A percentile compares a stretch with the other conserved stretches of the same genome.
phyloP scores from a whole-genome alignment of 2,888 invertebrate species.

The Lamellibrachia columna region DNA sequence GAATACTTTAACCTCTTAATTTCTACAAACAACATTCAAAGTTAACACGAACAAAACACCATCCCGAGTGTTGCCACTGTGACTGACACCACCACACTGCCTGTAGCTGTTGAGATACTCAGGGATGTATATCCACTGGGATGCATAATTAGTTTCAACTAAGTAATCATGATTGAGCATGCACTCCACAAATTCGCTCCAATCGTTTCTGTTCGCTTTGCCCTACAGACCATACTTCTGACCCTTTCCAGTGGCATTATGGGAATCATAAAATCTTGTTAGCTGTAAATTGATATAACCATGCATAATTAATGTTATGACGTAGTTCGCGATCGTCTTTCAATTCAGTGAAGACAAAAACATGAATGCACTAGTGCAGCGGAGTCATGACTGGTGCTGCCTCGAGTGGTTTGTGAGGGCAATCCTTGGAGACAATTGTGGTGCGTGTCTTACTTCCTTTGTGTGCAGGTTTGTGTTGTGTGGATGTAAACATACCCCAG shows the following conservation, averaged over 20 bases:
- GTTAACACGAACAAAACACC: neutral
- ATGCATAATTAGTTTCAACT: neutral
- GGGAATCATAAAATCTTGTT: neutral
- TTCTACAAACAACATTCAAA: neutral
- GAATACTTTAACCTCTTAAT: neutral
- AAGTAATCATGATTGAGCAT: neutral
- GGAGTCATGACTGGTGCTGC: neutral
- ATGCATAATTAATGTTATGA: neutral
- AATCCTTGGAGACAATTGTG: neutral
- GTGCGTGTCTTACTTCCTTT: neutral
- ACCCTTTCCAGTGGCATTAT: neutral
- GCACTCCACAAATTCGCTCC: neutral
- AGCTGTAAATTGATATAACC: neutral
- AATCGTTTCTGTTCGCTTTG: neutral
- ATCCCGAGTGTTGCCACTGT: neutral
- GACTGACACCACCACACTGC: neutral
- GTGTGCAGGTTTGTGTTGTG: neutral
- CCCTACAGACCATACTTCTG: neutral
- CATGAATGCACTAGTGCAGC: neutral
- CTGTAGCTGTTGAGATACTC: neutral
- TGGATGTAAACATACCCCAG: neutral
- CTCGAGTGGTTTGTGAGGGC: neutral
- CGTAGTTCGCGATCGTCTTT: neutral
- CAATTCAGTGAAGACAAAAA: neutral
- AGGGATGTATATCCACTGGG: neutral